phyloP scores from a whole-genome alignment of 2,888 invertebrate genomes.

The Cantharis flavilabris region DNA sequence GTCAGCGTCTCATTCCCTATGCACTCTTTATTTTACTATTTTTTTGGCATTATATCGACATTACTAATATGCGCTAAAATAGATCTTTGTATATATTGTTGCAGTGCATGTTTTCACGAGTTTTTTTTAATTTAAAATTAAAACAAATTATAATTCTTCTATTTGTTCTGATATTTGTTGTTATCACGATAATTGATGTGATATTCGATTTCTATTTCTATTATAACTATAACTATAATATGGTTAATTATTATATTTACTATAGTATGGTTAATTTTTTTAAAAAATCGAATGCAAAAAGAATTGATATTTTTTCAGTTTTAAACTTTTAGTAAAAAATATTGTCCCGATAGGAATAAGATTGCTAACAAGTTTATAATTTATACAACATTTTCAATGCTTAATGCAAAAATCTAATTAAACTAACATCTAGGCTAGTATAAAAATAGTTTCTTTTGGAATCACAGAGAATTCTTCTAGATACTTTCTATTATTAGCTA shows the following conservation, averaged over 20 bases:
- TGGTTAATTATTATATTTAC: no score
- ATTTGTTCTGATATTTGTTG: neutral
- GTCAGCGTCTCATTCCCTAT: conserved; percentile 40
- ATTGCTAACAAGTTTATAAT: neutral
- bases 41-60: conserved; percentile 43
- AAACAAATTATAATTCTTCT: neutral
- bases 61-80: conserved; percentile 46
- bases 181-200: neutral
- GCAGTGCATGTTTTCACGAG: neutral
- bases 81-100: conserved; percentile 27
- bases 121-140: neutral
- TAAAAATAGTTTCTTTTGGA: neutral
- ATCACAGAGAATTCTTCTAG: neutral
- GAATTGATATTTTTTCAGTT: neutral
- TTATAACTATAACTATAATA: no score
- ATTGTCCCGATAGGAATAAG: neutral
- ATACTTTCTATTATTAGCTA: neutral
- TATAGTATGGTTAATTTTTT: no score
- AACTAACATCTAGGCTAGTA: neutral
- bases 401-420: neutral
- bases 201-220: no score
- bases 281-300: no score
- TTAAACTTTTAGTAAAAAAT: neutral
- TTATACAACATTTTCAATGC: neutral
- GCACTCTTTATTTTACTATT: conserved; percentile 38